Evolutionary conservation across 2,113 vertebrate genomes (phyloP).

Genomic region (Chloropsis cyanopogon): DNA sequence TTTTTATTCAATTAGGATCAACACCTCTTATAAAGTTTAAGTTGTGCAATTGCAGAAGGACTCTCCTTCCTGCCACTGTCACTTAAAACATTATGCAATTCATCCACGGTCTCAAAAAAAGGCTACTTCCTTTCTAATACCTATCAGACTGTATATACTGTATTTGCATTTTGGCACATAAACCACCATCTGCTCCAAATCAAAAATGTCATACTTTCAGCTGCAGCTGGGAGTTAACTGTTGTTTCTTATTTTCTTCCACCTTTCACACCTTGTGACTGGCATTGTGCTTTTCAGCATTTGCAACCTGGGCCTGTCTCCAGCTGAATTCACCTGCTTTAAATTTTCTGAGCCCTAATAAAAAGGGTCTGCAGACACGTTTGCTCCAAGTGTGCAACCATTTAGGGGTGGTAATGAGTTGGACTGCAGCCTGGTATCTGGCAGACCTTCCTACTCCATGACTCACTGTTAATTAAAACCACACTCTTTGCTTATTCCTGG

Average conservation of each 20-base stretch:
- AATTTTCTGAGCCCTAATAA: conserved; percentile 53
- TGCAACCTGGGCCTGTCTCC: conserved; percentile 25
- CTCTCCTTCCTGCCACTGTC: background rate
- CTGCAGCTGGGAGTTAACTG: conserved; percentile 57
- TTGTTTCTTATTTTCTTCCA: conserved; percentile 54
- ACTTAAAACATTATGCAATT: background rate
- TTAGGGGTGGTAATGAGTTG: conserved; percentile 64
- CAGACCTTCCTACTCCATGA: conserved; percentile 58
- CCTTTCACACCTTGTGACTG: conserved; percentile 53
- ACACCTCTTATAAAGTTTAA: background rate
- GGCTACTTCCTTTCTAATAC: background rate
- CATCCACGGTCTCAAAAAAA: background rate
- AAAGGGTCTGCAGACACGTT: conserved; percentile 63
- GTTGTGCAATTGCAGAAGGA: background rate
- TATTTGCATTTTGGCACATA: conserved; percentile 24
- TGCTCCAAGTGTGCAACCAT: conserved; percentile 61
- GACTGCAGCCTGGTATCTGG: conserved; percentile 55
- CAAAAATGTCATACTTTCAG: background rate
- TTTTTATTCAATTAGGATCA: background rate
- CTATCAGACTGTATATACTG: background rate
- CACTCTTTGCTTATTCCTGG: conserved; percentile 63
- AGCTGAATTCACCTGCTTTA: conserved; percentile 55
- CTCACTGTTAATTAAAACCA: conserved; percentile 77
- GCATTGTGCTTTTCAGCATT: background rate
- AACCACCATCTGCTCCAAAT: conserved; percentile 37